Percentiles rank a stretch among this genome's conserved stretches.
Conservation (phyloP, 1,140 invertebrate species). For the Diabrotica virgifera region DNA sequence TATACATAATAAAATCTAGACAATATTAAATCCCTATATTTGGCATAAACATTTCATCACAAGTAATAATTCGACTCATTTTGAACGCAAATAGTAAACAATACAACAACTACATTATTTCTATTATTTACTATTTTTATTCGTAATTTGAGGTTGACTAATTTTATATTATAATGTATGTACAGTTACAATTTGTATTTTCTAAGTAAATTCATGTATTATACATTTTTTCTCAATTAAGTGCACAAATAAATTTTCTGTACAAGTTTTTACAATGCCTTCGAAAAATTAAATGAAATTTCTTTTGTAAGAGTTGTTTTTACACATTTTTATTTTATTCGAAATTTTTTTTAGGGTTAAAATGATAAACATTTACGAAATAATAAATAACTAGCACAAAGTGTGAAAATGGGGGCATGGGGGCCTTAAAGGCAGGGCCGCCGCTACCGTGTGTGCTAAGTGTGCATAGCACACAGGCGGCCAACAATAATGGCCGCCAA, state of each 20-base stretch:
- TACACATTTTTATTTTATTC: too few species aligned
- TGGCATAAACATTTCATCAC: conserved; percentile 47
- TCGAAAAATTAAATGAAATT: too few species aligned
- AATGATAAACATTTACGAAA: too few species aligned
- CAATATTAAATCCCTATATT: conserved; percentile 45
- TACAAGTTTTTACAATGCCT: neutral
- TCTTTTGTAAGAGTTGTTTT: too few species aligned
- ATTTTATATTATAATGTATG: neutral
- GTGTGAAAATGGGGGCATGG: too few species aligned
- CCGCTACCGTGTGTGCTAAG: too few species aligned
- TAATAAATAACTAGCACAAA: too few species aligned
- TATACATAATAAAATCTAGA: conserved; percentile 50
- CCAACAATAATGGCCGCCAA: too few species aligned
- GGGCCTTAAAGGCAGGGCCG: too few species aligned
- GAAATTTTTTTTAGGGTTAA: too few species aligned
- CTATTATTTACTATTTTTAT: neutral
- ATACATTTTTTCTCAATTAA: neutral
- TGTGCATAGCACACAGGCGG: too few species aligned
- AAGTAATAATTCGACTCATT: conserved; percentile 49
- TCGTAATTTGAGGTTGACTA: neutral
- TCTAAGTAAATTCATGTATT: conserved; percentile 1
- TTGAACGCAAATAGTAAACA: conserved; percentile 25
- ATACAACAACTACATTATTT: neutral
- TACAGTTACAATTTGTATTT: neutral
- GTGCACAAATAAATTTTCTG: conserved; percentile 1